Base-by-base conservation (phyloP, 2,113 vertebrate species). In the Lycaon pictus region DNA sequence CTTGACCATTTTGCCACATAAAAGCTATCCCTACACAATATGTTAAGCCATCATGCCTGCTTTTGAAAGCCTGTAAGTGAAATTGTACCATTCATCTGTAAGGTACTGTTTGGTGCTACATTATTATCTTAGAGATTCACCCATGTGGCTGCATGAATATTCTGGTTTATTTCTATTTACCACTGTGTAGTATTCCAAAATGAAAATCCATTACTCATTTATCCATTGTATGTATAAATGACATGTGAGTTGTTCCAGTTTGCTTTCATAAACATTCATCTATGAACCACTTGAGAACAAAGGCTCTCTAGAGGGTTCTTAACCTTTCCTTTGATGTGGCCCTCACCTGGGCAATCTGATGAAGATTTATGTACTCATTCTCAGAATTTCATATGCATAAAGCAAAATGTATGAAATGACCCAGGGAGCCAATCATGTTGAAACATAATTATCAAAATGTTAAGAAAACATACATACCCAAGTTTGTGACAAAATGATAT, bases 331-430 rank as follows among this genome's bases (percentile, higher is more conserved):
- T 74, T 7, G 8, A 71, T 29, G 29, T 9, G 11, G 56, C 35
- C 25, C 51, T 15, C 27, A 37, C 27, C 25, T 23, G 32, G 51
- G 25, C 25, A 67, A n/a, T 83, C 27, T 62, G 25, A 56, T 69
- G 53, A 63, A 2, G 11, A n/a, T 29, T 89, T 53, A 92, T 7
- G 25, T 55, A 29, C 29, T 69, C 25, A 81, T 81, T 89, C 69
- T 90, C 25, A 83, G 80, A 83, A 89, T 67, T 72, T 63, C 72
- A 86, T 29, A 71, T 7, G 23, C 37, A 67, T 55, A 90, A 82
- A 87, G 83, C 11, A 65, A 86, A 83, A 90, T 60, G 37, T 1
- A 9, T 29, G 72, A 67, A 48, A 93, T 92, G 11, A 81, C 35
- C 6, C 20, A 92, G n/a, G 56, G 63, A 87, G 22, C 11, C 35